Percentiles rank a stretch among this genome's conserved stretches.
phyloP scores from a whole-genome alignment of 1,140 invertebrate genomes.

The Bilobella aurantiaca region DNA sequence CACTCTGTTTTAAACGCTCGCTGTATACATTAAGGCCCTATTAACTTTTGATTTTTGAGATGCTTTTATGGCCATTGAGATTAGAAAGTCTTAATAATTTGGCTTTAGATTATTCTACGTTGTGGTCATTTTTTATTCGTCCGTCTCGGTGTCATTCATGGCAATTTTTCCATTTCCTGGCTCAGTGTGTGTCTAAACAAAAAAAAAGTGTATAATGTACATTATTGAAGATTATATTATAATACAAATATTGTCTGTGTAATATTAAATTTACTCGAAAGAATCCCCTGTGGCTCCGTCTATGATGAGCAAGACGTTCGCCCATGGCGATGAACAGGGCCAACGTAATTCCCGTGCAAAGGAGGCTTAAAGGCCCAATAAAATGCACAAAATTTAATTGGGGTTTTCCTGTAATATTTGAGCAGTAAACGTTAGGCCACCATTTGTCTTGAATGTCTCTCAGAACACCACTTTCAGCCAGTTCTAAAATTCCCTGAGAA shows the following conservation, averaged over 20 bases:
- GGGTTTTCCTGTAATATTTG: slow-evolving; percentile 13
- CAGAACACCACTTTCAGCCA: slow-evolving; percentile 30
- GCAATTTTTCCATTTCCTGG: slow-evolving; percentile 32
- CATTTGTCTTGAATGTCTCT: slow-evolving; percentile 31
- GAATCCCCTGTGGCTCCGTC: slow-evolving; percentile 33
- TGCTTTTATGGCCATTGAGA: too few relatives aligned
- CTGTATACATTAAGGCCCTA: too few relatives aligned
- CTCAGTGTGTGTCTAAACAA: slow-evolving; percentile 27
- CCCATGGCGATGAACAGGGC: slow-evolving; percentile 31
- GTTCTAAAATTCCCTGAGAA: slow-evolving; percentile 26
- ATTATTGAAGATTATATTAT: background rate
- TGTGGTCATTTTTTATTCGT: too few relatives aligned
- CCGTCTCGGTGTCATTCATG: slow-evolving; percentile 31
- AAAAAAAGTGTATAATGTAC: background rate
- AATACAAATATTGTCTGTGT: background rate
- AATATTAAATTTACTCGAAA: slow-evolving; percentile 27
- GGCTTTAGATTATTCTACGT: too few relatives aligned
- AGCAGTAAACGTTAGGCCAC: slow-evolving; percentile 22
- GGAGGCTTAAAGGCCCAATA: slow-evolving; percentile 29
- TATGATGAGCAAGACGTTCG: slow-evolving; percentile 30
- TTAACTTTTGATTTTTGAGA: too few relatives aligned
- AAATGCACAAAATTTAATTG: slow-evolving; percentile 30
- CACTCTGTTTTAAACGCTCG: too few relatives aligned
- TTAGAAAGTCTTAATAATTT: too few relatives aligned
- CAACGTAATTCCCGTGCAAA: slow-evolving; percentile 27